A percentile compares a stretch with the other conserved stretches of the same genome.
Conservation (phyloP, 2,797 vertebrate species). For the Paratrypauchen microcephalus region DNA sequence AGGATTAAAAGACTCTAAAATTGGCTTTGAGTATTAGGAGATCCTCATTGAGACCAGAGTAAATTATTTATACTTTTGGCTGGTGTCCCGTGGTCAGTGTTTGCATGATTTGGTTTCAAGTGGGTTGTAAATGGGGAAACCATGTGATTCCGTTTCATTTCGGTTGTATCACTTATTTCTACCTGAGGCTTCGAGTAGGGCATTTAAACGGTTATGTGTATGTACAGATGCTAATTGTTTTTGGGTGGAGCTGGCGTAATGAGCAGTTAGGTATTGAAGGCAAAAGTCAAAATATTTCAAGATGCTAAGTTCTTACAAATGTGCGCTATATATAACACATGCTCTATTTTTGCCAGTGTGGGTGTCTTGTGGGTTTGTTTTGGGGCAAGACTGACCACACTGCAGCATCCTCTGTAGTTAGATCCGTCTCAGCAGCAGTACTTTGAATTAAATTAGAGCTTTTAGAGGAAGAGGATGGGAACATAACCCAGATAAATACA, state of each 20-base stretch:
- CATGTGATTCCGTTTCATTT: conserved; percentile 16
- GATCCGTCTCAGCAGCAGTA: conserved; percentile 35
- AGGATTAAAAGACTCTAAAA: conserved; percentile 12
- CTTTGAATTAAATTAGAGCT: conserved; percentile 43
- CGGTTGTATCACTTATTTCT: conserved; percentile 4
- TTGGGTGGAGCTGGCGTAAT: conserved; percentile 59
- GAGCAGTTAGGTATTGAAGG: conserved; percentile 51
- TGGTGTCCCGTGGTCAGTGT: conserved; percentile 23
- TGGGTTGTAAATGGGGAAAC: conserved; percentile 34
- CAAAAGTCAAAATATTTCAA: conserved; percentile 54
- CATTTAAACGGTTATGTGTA: neutral
- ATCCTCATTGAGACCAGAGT: conserved; percentile 4
- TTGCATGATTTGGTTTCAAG: conserved; percentile 26
- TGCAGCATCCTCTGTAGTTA: conserved; percentile 57
- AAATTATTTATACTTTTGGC: conserved; percentile 15
- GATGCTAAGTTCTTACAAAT: conserved; percentile 49
- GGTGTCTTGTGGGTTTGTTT: conserved; percentile 52
- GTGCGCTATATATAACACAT: conserved; percentile 58
- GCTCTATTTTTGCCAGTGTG: conserved; percentile 53
- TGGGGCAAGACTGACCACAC: conserved; percentile 37
- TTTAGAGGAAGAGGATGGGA: conserved; percentile 24
- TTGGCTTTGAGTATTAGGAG: conserved; percentile 12
- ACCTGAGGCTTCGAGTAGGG: conserved; percentile 1
- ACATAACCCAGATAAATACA: conserved; percentile 1
- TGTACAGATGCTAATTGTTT: neutral